A percentile compares a stretch with the other conserved stretches of the same genome.
These are phyloP conservation scores for Cryptotis parvus DNA, from an alignment of 2,113 vertebrate genomes.

Conservation along the genomic window DNA sequence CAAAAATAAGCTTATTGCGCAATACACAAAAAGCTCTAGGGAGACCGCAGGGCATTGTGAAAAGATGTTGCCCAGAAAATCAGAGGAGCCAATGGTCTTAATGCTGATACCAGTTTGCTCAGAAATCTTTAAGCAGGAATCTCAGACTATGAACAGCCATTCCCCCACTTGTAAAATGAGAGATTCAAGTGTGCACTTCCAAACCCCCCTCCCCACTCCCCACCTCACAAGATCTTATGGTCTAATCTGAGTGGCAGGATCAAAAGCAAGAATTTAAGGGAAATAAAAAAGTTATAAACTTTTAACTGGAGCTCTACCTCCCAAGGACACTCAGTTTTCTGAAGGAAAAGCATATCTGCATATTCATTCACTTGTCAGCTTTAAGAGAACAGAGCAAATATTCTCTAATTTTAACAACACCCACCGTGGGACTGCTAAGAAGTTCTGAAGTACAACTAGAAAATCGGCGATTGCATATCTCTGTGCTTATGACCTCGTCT, in stretches of 20 bases:
- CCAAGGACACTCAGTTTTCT: background rate
- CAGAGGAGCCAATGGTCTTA: background rate
- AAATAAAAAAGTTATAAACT: background rate
- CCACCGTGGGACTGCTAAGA: background rate
- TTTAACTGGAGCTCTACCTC: slow-evolving; percentile 44
- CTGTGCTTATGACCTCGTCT: background rate
- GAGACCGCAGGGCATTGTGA: background rate
- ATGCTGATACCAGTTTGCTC: slow-evolving; percentile 18
- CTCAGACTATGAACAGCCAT: background rate
- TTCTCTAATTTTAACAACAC: background rate
- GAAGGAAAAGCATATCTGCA: background rate
- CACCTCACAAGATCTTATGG: slow-evolving; percentile 11
- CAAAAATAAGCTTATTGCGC: slow-evolving; percentile 57
- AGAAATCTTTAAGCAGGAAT: slow-evolving; percentile 25
- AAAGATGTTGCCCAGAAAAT: background rate
- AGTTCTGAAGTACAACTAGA: background rate
- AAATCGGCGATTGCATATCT: background rate
- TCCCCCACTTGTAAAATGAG: slow-evolving; percentile 4
- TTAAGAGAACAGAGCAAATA: slow-evolving; percentile 1
- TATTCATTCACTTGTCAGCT: slow-evolving; percentile 8
- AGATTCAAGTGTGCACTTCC: background rate
- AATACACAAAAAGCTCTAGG: background rate
- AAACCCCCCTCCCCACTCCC: background rate
- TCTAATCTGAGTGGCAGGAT: slow-evolving; percentile 35
- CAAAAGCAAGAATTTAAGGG: slow-evolving; percentile 27